A percentile compares a stretch with the other conserved stretches of the same genome.
These are phyloP conservation scores for Ectemnius cavifrons DNA, from an alignment of 2,888 invertebrate genomes.

Conservation along the genomic window DNA sequence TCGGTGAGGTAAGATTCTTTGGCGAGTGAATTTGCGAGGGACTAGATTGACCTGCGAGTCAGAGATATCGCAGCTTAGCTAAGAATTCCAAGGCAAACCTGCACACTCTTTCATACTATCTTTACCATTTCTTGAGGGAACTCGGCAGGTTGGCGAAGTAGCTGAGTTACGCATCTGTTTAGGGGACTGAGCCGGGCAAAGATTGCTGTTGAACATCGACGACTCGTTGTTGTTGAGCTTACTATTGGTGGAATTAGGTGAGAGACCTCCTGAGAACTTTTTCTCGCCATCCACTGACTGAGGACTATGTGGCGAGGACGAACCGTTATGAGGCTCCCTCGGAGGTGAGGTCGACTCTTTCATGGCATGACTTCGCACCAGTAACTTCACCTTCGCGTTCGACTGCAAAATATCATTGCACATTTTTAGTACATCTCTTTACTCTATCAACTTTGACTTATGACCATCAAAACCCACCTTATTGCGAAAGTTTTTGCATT, in stretches of 20 bases:
- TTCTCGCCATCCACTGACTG: constrained; percentile 66
- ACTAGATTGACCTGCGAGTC: constrained; percentile 70
- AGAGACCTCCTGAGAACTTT: constrained; percentile 55
- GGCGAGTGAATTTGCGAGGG: constrained; percentile 71
- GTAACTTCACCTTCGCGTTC: constrained; percentile 88
- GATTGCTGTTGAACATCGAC: constrained; percentile 72
- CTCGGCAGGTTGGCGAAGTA: constrained; percentile 73
- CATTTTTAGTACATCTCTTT: too few species aligned
- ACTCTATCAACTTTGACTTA: too few species aligned
- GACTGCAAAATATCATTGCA: constrained; percentile 75
- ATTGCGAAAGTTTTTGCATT: constrained; percentile 73
- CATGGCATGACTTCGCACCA: constrained; percentile 94
- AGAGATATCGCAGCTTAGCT: background rate
- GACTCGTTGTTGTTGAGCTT: constrained; percentile 75
- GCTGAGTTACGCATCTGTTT: constrained; percentile 73
- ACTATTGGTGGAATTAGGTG: constrained; percentile 62
- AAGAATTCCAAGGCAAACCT: background rate
- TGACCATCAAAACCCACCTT: constrained; percentile 60
- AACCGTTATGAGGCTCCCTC: constrained; percentile 77
- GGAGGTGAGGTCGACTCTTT: constrained; percentile 87
- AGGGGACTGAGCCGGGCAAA: constrained; percentile 68
- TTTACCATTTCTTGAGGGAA: constrained; percentile 71
- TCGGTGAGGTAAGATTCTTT: constrained; percentile 67
- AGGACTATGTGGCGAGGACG: constrained; percentile 68
- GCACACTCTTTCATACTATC: background rate